Base-by-base conservation (phyloP, 2,888 invertebrate genomes). In the Campoplex nolae region DNA sequence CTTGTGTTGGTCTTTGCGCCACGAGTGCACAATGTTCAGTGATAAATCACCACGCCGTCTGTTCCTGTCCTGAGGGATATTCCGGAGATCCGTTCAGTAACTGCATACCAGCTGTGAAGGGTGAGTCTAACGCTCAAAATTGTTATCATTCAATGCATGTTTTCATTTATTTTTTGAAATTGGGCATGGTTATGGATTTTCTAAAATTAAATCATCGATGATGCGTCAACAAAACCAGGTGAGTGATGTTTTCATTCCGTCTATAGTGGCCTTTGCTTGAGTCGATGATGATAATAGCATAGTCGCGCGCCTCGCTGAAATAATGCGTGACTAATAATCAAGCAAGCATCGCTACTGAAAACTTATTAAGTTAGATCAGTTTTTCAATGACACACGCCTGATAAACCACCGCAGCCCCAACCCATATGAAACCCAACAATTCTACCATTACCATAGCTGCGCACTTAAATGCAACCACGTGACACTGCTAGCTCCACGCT, bases 1-100 rank as follows among this genome's bases (percentile, higher is more conserved):
- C 96, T 56, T 96, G 96, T 90, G 95, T 95, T 51, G 95, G 96
- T 88, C 94, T 95, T 71, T 96, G 96, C 90, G 96, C 96, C 56
- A 90, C 95, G 51, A 94, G 95, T 88, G 95, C 96, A 6, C 92
- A 94, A 71, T 96, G 96, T 87, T 94, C 95, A 89, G 96, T 96
- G 8, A 95, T 95, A 51, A 96, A 96, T 91, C 96, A 96, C 91
- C 95, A 95, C 86, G 95, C 96, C 0, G 95, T 95, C 88, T 96
- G 96, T 90, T 95, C 95, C 83, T 96, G 96, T 90, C 93, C 94
- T 67, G 91, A 94, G 18, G 95, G 95, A 76, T 95, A 94, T 89
- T 94, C 94, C 74, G 95, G 95, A 71, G 96, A 97, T 94, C 97
- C 97, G 71, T 95, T 94, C 91, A 92, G 92, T 85, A 93, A 92